Evolutionary conservation across 2,888 invertebrate genomes (phyloP).

Genomic region (Rutpela maculata): DNA sequence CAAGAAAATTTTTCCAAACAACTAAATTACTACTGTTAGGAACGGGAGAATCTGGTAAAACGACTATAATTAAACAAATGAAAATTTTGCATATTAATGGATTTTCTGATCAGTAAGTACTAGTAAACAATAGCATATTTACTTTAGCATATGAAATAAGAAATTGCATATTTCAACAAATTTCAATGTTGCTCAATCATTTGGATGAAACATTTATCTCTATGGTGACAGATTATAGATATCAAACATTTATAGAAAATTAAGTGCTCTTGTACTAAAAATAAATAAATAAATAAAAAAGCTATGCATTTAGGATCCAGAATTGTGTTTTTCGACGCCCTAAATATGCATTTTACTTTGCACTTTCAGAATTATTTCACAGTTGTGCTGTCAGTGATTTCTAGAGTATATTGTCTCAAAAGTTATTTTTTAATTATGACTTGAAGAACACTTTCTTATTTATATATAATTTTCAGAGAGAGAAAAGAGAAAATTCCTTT

Average conservation of each 20-base stretch:
- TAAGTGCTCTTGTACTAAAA: not conserved
- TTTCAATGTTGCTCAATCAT: not conserved
- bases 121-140: not conserved
- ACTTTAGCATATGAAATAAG: not conserved
- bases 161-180: not conserved
- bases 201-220: not conserved
- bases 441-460: not conserved
- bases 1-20: slow-evolving; percentile 67
- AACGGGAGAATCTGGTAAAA: slow-evolving; percentile 90
- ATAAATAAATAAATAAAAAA: slow-evolving; percentile 10
- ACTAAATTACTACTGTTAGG: slow-evolving; percentile 80
- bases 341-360: not conserved
- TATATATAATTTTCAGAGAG: slow-evolving; percentile 76
- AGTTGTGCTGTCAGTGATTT: not conserved
- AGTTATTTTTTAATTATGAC: not conserved
- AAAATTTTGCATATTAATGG: slow-evolving; percentile 89
- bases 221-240: not conserved
- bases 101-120: slow-evolving; percentile 81
- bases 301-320: not conserved
- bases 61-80: slow-evolving; percentile 92
- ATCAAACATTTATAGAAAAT: not conserved
- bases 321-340: too few species aligned
- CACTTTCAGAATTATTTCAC: not conserved
- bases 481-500: slow-evolving; percentile 80
- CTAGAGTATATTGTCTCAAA: not conserved